Percentiles rank a stretch among this genome's conserved stretches.
These are phyloP conservation scores for Romanogobio albipinnatus DNA, from an alignment of 2,113 vertebrate genomes.

Conservation along the genomic window DNA sequence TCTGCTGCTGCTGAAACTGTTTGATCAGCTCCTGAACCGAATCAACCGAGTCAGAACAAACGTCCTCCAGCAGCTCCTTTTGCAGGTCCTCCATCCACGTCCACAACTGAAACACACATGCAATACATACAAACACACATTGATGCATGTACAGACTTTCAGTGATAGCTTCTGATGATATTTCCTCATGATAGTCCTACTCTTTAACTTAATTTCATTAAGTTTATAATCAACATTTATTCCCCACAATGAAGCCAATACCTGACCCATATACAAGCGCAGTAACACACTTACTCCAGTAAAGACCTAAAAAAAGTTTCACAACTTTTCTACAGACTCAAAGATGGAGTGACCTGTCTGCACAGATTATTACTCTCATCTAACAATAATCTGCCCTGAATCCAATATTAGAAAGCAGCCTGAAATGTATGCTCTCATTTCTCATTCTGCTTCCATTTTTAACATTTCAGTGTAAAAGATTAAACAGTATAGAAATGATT, in stretches of 20 bases:
- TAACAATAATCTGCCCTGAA: constrained; percentile 32
- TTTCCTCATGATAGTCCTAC: background rate
- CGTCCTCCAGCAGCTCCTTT: constrained; percentile 96
- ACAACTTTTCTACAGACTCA: background rate
- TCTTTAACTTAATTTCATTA: background rate
- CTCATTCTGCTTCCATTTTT: constrained; percentile 29
- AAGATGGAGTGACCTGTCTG: constrained; percentile 17
- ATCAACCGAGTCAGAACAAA: constrained; percentile 93
- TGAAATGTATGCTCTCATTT: constrained; percentile 20
- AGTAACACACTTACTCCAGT: background rate
- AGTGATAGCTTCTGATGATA: background rate
- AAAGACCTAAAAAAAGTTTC: constrained; percentile 19
- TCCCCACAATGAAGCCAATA: background rate
- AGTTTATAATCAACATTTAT: background rate
- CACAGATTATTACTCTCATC: constrained; percentile 7
- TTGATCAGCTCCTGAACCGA: constrained; percentile 96
- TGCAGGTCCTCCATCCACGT: constrained; percentile 99
- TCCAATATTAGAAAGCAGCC: constrained; percentile 40
- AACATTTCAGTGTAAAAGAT: constrained; percentile 42
- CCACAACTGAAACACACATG: constrained; percentile 83
- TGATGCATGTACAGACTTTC: background rate
- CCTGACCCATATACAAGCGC: background rate
- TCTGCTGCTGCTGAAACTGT: constrained; percentile 98
- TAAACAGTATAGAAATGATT: constrained; percentile 33
- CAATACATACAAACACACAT: background rate